Percentiles rank a stretch among this genome's conserved stretches.
Evolutionary conservation across 2,113 vertebrate genomes (phyloP).

Genomic region (Physeter macrocephalus): DNA sequence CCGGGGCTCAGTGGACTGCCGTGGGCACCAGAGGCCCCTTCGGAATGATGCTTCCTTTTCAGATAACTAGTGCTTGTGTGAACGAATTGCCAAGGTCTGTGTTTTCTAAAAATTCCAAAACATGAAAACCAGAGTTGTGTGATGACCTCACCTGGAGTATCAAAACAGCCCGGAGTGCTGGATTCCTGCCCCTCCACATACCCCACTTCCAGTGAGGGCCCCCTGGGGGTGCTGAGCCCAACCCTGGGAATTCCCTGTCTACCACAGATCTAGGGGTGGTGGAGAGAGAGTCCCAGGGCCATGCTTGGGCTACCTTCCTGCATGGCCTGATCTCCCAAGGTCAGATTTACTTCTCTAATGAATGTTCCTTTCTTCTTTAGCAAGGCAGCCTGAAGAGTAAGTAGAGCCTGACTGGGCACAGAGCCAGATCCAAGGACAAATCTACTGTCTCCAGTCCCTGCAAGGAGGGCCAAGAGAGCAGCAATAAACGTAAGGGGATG

Average conservation of each 20-base stretch:
- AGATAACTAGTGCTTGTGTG: neutral
- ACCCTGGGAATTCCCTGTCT: neutral
- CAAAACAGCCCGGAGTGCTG: neutral
- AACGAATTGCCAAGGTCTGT: neutral
- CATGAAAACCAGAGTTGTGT: neutral
- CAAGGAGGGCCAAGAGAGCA: neutral
- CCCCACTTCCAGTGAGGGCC: neutral
- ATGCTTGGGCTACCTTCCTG: neutral
- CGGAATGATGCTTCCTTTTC: neutral
- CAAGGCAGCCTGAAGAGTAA: rapidly evolving
- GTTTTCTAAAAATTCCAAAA: neutral
- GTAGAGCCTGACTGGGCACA: neutral
- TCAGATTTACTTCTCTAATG: neutral
- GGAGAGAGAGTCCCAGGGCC: neutral
- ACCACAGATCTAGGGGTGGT: neutral
- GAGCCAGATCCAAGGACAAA: neutral
- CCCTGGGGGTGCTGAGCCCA: neutral
- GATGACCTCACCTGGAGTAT: neutral
- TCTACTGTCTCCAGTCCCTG: neutral
- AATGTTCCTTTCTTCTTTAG: neutral
- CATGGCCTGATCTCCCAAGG: neutral
- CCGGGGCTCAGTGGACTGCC: rapidly evolving
- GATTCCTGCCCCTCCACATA: neutral
- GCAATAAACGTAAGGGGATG: rapidly evolving
- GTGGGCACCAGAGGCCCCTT: neutral